Evolutionary conservation across 1,140 invertebrate genomes (phyloP).

Genomic region (Geopemphigus sp.): DNA sequence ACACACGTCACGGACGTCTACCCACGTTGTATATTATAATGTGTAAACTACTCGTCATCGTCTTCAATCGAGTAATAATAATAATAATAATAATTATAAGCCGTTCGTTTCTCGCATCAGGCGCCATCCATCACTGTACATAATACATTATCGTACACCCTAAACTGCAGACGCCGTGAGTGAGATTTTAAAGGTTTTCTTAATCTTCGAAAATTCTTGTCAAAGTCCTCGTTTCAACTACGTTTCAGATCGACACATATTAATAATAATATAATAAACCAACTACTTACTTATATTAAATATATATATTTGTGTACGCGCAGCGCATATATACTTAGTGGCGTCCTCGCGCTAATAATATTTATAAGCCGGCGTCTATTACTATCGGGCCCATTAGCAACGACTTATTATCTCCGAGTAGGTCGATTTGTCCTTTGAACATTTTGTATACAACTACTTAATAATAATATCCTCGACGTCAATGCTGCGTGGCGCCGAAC

Average conservation of each 20-base stretch:
- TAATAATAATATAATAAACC: no score
- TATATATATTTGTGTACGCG: no score
- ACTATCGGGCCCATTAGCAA: constrained; percentile 1
- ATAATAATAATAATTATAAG: background rate
- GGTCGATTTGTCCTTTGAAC: constrained; percentile 11
- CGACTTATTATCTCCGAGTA: background rate
- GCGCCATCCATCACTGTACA: background rate
- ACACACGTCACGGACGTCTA: no score
- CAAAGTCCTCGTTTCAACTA: constrained; percentile 5
- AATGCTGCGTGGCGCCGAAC: no score
- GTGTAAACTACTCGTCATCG: no score
- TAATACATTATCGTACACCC: background rate
- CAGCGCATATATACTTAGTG: background rate
- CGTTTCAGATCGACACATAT: background rate
- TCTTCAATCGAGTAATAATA: no score
- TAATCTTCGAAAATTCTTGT: background rate
- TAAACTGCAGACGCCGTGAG: background rate
- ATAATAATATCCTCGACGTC: no score
- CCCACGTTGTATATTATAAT: no score
- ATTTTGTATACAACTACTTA: background rate
- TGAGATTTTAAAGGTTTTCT: background rate
- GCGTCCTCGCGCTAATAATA: background rate
- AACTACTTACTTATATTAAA: no score
- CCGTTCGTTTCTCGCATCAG: background rate
- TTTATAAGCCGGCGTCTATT: background rate